Evolutionary conservation across 2,113 vertebrate genomes (phyloP).

Genomic region (Hippotragus niger): DNA sequence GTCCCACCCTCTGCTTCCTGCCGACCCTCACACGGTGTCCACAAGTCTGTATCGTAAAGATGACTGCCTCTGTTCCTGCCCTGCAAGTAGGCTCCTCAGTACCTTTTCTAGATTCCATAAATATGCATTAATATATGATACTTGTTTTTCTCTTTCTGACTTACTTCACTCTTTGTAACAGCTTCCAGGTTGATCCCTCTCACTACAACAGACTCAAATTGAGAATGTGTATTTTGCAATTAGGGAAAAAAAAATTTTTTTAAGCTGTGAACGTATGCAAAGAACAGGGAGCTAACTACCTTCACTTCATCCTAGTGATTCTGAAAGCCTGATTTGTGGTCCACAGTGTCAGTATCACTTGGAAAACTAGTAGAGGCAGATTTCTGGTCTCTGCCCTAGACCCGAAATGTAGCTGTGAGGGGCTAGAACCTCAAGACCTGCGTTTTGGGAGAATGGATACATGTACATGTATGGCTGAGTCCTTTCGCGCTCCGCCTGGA

Average conservation of each 20-base stretch:
- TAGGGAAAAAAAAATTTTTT: neutral
- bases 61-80: neutral
- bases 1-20: neutral
- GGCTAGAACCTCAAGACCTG: neutral
- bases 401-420: neutral
- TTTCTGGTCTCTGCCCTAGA: neutral
- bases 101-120: neutral
- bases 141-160: neutral
- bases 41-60: rapidly evolving
- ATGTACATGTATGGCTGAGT: neutral
- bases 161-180: neutral
- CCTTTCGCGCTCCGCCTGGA: rapidly evolving
- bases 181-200: neutral
- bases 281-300: neutral
- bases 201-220: neutral
- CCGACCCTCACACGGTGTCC: rapidly evolving
- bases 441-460: neutral
- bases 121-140: neutral
- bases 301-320: neutral
- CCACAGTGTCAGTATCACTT: neutral
- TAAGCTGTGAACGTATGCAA: neutral
- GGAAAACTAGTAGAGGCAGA: neutral
- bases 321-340: neutral
- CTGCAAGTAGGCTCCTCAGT: neutral
- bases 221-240: neutral